Conservation (phyloP, 2,113 vertebrate genomes). For the Centropus unirufus region DNA sequence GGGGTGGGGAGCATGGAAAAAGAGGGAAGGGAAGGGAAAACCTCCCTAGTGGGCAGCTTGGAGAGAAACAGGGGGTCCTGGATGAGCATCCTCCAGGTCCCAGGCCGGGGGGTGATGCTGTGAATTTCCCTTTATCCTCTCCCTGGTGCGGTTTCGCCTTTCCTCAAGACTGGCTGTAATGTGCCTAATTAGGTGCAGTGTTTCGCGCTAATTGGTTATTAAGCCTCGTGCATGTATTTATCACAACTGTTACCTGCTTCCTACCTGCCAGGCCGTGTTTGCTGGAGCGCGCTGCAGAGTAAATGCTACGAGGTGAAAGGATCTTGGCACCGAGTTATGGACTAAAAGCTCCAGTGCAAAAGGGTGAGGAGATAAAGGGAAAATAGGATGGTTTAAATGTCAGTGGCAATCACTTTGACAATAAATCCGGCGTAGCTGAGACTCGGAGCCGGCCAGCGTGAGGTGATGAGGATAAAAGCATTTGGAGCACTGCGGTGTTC, state of each 20-base stretch:
- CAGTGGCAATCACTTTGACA: background rate
- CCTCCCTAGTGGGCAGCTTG: background rate
- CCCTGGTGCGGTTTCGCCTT: background rate
- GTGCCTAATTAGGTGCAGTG: background rate
- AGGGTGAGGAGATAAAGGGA: background rate
- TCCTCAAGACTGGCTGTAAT: background rate
- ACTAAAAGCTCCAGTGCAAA: background rate
- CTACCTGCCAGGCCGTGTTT: background rate
- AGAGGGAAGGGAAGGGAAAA: background rate
- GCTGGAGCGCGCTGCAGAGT: background rate
- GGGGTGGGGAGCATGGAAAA: background rate
- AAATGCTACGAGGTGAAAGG: background rate
- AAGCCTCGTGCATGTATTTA: fast-evolving
- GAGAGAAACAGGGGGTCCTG: too few relatives aligned
- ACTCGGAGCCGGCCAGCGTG: background rate
- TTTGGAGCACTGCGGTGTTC: fast-evolving
- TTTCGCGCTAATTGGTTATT: background rate
- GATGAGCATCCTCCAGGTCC: background rate
- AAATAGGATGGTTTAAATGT: background rate
- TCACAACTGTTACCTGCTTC: fast-evolving
- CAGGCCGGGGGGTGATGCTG: background rate
- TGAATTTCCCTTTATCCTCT: background rate
- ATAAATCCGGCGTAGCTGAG: fast-evolving
- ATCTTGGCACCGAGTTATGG: background rate
- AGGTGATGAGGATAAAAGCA: background rate